A percentile compares a stretch with the other conserved stretches of the same genome.
Conservation (phyloP, 2,113 vertebrate genomes). For the Coregonus clupeaformis region DNA sequence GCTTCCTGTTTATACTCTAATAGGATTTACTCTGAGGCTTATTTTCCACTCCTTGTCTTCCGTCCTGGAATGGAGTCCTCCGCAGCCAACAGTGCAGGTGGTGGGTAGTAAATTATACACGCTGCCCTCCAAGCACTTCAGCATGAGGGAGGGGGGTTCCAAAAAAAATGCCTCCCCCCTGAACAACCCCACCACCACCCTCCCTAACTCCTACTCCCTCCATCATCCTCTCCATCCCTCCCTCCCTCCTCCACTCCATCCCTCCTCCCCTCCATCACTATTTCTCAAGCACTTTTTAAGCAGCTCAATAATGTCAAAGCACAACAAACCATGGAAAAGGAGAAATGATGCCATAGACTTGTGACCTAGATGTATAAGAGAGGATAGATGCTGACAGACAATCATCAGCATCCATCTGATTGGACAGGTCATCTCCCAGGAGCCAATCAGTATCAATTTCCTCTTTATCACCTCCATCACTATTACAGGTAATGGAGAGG, state of each 20-base stretch:
- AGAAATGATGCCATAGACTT: slow-evolving; percentile 37
- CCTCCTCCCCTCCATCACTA: neutral
- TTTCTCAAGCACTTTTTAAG: slow-evolving; percentile 30
- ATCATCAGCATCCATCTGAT: slow-evolving; percentile 62
- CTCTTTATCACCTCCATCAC: slow-evolving; percentile 26
- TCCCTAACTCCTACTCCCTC: neutral
- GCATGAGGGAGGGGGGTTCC: slow-evolving; percentile 26
- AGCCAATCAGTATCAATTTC: neutral
- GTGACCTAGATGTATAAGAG: slow-evolving; percentile 38
- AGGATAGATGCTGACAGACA: slow-evolving; percentile 25
- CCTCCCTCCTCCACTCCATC: too few relatives aligned
- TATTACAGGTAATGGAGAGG: slow-evolving; percentile 52
- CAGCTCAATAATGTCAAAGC: slow-evolving; percentile 48
- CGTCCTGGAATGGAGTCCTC: slow-evolving; percentile 59
- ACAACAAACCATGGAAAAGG: slow-evolving; percentile 46
- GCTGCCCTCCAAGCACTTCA: slow-evolving; percentile 53
- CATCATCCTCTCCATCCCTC: neutral
- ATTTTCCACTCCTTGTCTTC: slow-evolving; percentile 59
- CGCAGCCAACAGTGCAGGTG: slow-evolving; percentile 58
- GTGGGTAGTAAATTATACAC: slow-evolving; percentile 67
- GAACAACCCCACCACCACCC: neutral
- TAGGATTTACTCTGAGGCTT: slow-evolving; percentile 59
- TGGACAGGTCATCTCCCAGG: slow-evolving; percentile 26
- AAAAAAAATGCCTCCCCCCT: neutral
- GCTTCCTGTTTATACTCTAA: slow-evolving; percentile 59